Base-by-base conservation (phyloP, 1,140 invertebrate genomes). In the Pseudoatta argentina region DNA sequence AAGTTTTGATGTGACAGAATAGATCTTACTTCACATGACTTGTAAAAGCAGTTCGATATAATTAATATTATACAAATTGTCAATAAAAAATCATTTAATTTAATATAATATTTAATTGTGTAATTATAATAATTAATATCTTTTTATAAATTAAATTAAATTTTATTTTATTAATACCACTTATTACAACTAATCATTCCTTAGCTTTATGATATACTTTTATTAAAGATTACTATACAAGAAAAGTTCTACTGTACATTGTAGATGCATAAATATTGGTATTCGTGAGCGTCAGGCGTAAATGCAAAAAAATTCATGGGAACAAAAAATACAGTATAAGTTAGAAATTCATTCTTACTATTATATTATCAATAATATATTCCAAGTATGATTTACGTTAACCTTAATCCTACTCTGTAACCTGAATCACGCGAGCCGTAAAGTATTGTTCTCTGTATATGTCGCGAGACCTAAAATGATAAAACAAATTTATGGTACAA, bases 361-460 rank as follows among this genome's bases (percentile, higher is more conserved):
- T 27, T 73, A 59, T 82, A 83, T 83, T 82, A 83, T 83, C 79
- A 83, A 83, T 83, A 83, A 83, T 83, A 75, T 83, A 83, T 83
- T 83, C 79, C 69, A 34, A 83, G 79, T 73, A 48, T 83, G 69
- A 83, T 83, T 75, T 55, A 83, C 79, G 79, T 83, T 61, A 61
- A 63, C 69, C 69, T 73, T 75, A 83, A 83, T 83, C 79, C 79
- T 21, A 75, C 79, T 73, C 14, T 18, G 39, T 51, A 73, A 73
- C 69, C 79, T 61, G 69, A 61, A 83, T 61, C 79, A 83, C 79
- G 79, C 79, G 39, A 83, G 55, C 39, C 55, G 57, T 83, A 83
- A 83, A 83, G 79, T 83, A 83, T 83, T 61, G 39, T 75, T 83
- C 79, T 48, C 69, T 4, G 67, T 82, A 82, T 82, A 53, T 64